Evolutionary conservation across 2,888 invertebrate species (phyloP).

Genomic region (Chloroclystis v-ata): DNA sequence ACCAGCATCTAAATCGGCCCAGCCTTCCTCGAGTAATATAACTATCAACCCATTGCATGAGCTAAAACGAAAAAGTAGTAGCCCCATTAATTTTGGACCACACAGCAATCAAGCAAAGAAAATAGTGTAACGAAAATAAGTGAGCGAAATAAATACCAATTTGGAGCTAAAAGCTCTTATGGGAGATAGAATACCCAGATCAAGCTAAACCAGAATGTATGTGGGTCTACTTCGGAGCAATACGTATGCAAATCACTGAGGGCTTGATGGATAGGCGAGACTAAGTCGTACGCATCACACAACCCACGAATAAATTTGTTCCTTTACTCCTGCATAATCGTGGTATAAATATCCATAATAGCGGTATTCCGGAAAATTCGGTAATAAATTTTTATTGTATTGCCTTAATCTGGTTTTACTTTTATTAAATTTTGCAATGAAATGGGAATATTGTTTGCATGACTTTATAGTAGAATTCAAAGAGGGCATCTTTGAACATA

Average conservation of each 20-base stretch:
- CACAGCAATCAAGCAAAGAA: background rate
- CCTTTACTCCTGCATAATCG: conserved; percentile 8
- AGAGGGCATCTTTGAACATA: no score
- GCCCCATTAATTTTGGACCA: no score
- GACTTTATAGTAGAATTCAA: no score
- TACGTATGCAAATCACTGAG: conserved; percentile 60
- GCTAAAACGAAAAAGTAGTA: no score
- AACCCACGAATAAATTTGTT: conserved; percentile 25
- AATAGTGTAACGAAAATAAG: background rate
- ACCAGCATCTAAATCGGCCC: no score
- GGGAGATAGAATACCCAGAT: conserved; percentile 2
- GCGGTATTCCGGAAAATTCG: conserved; percentile 15
- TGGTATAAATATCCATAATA: conserved; percentile 27
- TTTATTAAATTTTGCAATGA: background rate
- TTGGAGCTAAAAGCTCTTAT: background rate
- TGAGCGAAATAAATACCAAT: conserved; percentile 1
- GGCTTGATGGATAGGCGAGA: conserved; percentile 48
- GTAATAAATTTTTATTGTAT: conserved; percentile 14
- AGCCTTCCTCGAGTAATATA: no score
- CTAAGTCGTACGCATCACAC: conserved; percentile 32
- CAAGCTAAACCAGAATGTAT: conserved; percentile 4
- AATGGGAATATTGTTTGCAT: background rate
- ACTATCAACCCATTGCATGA: no score
- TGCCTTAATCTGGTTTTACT: conserved; percentile 2
- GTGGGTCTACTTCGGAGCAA: conserved; percentile 37